A percentile compares a stretch with the other conserved stretches of the same genome.
Conservation (phyloP, 2,888 invertebrate genomes). For the Limulus polyphemus region DNA sequence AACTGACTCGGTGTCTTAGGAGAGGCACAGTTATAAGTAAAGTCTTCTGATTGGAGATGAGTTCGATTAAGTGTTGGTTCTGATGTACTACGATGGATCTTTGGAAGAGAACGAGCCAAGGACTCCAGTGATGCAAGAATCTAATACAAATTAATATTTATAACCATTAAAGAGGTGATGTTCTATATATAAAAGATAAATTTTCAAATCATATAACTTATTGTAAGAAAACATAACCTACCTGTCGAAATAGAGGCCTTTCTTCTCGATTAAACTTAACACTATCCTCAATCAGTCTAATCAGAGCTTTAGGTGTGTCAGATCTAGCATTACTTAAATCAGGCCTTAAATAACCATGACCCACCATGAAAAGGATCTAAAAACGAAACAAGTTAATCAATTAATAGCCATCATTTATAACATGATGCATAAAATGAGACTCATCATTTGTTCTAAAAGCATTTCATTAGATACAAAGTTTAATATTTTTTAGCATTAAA, state of each 20-base stretch:
- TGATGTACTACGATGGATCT: constrained; percentile 72
- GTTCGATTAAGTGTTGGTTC: constrained; percentile 75
- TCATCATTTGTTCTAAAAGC: no score
- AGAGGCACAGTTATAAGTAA: constrained; percentile 70
- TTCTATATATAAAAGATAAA: no score
- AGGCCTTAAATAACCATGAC: constrained; percentile 75
- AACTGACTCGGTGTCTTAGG: constrained; percentile 87
- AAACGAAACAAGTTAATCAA: constrained; percentile 9
- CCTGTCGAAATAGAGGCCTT: constrained; percentile 71
- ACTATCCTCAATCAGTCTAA: constrained; percentile 77
- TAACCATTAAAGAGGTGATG: neutral
- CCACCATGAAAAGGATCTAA: constrained; percentile 91
- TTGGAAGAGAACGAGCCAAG: constrained; percentile 75
- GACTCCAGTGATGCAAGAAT: constrained; percentile 77
- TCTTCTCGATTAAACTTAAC: constrained; percentile 74
- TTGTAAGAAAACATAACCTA: constrained; percentile 24
- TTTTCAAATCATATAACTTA: no score
- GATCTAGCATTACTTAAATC: constrained; percentile 67
- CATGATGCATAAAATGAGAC: no score
- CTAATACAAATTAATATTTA: constrained; percentile 38
- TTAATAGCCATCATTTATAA: no score
- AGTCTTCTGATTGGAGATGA: constrained; percentile 75
- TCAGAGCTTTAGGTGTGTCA: constrained; percentile 85
- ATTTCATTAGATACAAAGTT: no score
- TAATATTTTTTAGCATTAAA: no score